These are phyloP conservation scores for Heterohyrax brucei DNA, from an alignment of 2,797 vertebrate species.

Conservation along the genomic window DNA sequence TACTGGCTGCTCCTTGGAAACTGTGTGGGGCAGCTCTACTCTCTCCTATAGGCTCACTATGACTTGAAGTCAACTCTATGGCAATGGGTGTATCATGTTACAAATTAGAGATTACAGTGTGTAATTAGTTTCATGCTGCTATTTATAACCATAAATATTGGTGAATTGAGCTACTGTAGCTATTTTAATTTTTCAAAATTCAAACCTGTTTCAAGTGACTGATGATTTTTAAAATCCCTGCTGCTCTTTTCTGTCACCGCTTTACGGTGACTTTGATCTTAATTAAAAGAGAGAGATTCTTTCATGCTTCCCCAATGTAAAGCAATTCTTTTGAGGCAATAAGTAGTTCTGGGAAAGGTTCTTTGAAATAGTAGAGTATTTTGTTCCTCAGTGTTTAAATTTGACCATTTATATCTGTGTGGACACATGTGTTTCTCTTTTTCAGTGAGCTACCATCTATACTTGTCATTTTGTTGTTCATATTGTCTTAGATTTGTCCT, in stretches of 20 bases:
- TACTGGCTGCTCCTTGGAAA: too few species aligned
- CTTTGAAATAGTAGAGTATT: background rate
- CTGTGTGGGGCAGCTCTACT: too few species aligned
- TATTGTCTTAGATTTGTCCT: background rate
- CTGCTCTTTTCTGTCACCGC: background rate
- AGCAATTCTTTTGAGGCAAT: background rate
- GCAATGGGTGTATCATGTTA: background rate
- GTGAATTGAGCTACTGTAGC: background rate
- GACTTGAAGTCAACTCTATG: too few species aligned
- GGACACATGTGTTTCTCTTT: background rate
- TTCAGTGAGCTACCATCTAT: background rate
- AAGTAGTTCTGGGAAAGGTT: background rate
- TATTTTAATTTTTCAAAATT: background rate
- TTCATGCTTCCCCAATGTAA: background rate
- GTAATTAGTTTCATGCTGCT: constrained; percentile 31
- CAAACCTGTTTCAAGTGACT: background rate
- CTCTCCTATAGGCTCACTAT: too few species aligned
- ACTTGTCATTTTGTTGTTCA: background rate
- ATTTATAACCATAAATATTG: background rate
- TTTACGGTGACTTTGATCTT: background rate
- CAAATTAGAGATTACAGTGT: background rate
- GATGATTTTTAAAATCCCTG: background rate
- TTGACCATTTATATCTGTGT: background rate
- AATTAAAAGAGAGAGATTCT: background rate
- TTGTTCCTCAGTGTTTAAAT: background rate